Base-by-base conservation (phyloP, 1,140 invertebrate species). In the Saccostrea cuccullata region DNA sequence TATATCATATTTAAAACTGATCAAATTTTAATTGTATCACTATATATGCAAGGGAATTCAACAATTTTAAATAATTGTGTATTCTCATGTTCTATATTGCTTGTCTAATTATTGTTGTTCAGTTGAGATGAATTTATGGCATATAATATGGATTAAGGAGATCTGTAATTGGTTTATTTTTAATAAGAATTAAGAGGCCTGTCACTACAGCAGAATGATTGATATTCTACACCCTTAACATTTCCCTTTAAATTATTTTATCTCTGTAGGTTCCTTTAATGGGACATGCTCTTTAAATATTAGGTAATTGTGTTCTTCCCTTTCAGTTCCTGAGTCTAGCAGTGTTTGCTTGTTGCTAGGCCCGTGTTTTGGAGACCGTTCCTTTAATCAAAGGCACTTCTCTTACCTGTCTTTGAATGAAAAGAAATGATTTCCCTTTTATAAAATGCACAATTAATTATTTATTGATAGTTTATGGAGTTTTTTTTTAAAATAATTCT, bases 211-310 rank as follows among this genome's bases (percentile, higher is more conserved):
- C 0, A 47, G 9, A 47, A 6, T 47, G 9, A 47, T 47, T 9
- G 47, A 47, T 47, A 47, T 47, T 67, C 23, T 67, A n/a, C 30
- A 36, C 30, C 30, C 30, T 36, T 36, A 36, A 36, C 30, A 36
- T 73, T 73, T 30, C 70, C 70, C 9, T 77, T 77, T 77, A 77
- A 77, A 77, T 77, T 23, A 36, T 77, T 20, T 77, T 77, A 77
- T 77, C 70, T 77, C 30, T 13, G 26, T 77, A 36, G 30, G 70
- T 64, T 64, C 58, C 58, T 64, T n/a, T 64, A 20, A 64, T 20
- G 13, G 30, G 23, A 77, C 70, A 36, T 77, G 23, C 70, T 36
- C 12, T 77, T 77, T 77, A 77, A 77, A 77, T 36, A 26, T 77
- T 36, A 30, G 70, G 70, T 77, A 26, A 77, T 77, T 77, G 26